Evolutionary conservation across 2,888 invertebrate genomes (phyloP), one percentile per base, ranked within the genome.

Genomic region (Asteroscopus sphinx): DNA sequence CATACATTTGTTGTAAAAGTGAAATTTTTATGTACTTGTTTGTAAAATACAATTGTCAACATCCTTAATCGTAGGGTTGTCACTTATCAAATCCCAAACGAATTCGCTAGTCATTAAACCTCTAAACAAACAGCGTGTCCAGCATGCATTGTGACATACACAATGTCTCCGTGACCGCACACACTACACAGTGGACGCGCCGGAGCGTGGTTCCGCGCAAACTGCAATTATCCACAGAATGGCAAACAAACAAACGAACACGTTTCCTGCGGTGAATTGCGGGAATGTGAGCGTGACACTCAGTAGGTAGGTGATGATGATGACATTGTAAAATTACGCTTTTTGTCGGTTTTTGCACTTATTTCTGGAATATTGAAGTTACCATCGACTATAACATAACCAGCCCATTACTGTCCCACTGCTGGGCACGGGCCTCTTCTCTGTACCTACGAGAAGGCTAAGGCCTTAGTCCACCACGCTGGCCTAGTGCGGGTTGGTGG

Each of bases 201-300:
- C 36, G 36, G 37, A 54, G 48, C 73, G 74, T 58, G 57, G 17
- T 60, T 76, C 77, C 72, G 77, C 49, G 7, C 36, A 28, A 21
- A 62, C 54, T 45, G 68, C 72, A 59, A 76, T 77, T 59, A 72
- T 58, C 36, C 17, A 47, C 53, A 47, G 46, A 55, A 47, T 49
- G 39, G 56, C 52, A 15, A 60, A 57, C 58, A 60, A 52, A 76
- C 60, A 58, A 45, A 55, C 58, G 55, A 40, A 52, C 49, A 41
- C 25, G 55, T 36, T 71, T 75, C 78, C 75, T 65, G 73, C 17
- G 5, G 11, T 30, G 35, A 58, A 56, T 58, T 40, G 41, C 33
- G 37, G 35, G 51, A 30, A 33, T 39, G 49, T 57, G 41, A 53
- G 32, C 42, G 49, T 52, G 61, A 58, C 66, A 46, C 44, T 21